Percentiles rank a stretch among this genome's conserved stretches.
These are phyloP conservation scores for Oriolus oriolus DNA, from an alignment of 2,113 vertebrate species.

Conservation along the genomic window DNA sequence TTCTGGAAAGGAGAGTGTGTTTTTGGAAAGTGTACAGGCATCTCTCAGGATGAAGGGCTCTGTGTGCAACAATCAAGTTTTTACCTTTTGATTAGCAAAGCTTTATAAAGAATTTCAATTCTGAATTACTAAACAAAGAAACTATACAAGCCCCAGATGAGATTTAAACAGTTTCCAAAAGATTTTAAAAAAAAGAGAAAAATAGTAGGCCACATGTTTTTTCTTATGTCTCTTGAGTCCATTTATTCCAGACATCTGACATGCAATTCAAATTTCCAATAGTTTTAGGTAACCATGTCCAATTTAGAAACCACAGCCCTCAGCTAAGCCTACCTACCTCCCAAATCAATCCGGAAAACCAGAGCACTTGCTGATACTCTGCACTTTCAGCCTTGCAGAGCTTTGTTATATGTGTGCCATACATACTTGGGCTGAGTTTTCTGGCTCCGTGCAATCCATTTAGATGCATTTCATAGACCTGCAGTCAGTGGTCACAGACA, in stretches of 20 bases:
- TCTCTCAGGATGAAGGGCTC: slow-evolving; percentile 20
- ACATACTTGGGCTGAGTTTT: background rate
- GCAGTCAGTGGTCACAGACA: slow-evolving; percentile 16
- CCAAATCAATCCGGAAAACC: slow-evolving; percentile 22
- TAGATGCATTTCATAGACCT: slow-evolving; percentile 26
- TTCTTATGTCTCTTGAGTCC: slow-evolving; percentile 62
- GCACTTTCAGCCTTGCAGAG: slow-evolving; percentile 5
- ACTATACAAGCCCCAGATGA: slow-evolving; percentile 53
- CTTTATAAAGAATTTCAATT: slow-evolving; percentile 58
- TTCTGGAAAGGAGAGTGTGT: background rate
- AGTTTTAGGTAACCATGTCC: slow-evolving; percentile 71
- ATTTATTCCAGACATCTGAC: slow-evolving; percentile 72
- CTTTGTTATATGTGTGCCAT: background rate
- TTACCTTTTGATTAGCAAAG: slow-evolving; percentile 60
- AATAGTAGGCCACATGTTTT: slow-evolving; percentile 55
- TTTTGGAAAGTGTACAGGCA: slow-evolving; percentile 36
- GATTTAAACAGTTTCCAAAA: slow-evolving; percentile 56
- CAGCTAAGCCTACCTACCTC: slow-evolving; percentile 52
- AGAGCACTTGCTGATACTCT: slow-evolving; percentile 53
- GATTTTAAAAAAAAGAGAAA: slow-evolving; percentile 49
- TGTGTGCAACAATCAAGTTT: background rate
- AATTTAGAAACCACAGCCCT: slow-evolving; percentile 69
- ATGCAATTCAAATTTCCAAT: slow-evolving; percentile 67
- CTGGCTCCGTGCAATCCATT: background rate
- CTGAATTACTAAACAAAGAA: slow-evolving; percentile 50